phyloP scores from a whole-genome alignment of 2,113 vertebrate genomes.

The Potamarius usumacintae region DNA sequence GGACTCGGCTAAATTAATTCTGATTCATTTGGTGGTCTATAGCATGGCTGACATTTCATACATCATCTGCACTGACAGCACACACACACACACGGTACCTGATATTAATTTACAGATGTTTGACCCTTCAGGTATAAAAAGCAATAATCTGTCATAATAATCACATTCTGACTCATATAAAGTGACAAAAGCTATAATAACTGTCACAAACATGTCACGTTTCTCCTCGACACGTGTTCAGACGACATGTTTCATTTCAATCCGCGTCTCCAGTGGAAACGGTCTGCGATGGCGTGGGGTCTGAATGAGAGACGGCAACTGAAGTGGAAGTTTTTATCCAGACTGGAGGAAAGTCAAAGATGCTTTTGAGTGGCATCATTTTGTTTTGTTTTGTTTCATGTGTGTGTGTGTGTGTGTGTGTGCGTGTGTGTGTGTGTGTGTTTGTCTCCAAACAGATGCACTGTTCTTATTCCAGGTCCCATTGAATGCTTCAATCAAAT shows the following conservation, averaged over 20 bases:
- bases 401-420: conserved; percentile 71
- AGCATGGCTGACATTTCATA: not conserved
- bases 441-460: conserved; percentile 75
- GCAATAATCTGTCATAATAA: conserved; percentile 24
- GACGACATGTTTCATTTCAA: conserved; percentile 31
- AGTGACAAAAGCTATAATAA: conserved; percentile 14
- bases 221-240: conserved; percentile 14
- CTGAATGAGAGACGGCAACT: conserved; percentile 54
- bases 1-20: conserved; percentile 1
- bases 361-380: conserved; percentile 73
- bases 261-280: conserved; percentile 13
- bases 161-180: not conserved
- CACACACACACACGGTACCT: not conserved
- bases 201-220: conserved; percentile 25
- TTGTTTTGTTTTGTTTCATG: conserved; percentile 68
- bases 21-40: conserved; percentile 42
- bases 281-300: conserved; percentile 48
- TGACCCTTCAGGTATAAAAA: conserved; percentile 11
- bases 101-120: conserved; percentile 33
- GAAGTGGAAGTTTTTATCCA: conserved; percentile 59
- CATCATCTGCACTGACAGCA: conserved; percentile 27
- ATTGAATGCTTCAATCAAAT: conserved; percentile 77
- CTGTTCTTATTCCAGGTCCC: conserved; percentile 78
- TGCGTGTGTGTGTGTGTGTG: not conserved
- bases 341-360: conserved; percentile 59